Evolutionary conservation across 2,113 vertebrate genomes (phyloP).

Genomic region (Ageneiosus marmoratus): DNA sequence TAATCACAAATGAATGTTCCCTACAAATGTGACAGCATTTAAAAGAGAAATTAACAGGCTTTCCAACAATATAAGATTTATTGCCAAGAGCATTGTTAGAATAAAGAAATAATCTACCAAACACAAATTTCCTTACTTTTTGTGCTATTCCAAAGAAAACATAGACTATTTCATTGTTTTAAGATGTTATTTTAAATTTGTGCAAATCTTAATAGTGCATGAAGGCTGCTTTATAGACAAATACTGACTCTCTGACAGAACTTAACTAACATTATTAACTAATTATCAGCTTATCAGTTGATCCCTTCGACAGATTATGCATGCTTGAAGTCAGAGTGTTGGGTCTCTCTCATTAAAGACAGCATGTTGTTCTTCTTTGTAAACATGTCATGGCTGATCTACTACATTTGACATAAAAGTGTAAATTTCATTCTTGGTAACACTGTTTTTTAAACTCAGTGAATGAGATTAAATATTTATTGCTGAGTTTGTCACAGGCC

Average conservation of each 20-base stretch:
- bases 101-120: too few relatives aligned
- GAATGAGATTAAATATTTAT: background rate
- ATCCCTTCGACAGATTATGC: background rate
- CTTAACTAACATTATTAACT: background rate
- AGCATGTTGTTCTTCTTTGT: background rate
- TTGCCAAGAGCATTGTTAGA: too few relatives aligned
- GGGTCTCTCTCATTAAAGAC: background rate
- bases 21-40: too few relatives aligned
- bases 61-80: too few relatives aligned
- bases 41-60: too few relatives aligned
- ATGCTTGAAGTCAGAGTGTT: background rate
- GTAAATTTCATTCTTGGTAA: background rate
- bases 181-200: background rate
- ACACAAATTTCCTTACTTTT: too few relatives aligned
- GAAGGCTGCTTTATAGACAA: too few relatives aligned
- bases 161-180: background rate
- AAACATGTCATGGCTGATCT: background rate
- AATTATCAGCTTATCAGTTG: background rate
- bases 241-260: background rate
- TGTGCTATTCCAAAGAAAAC: background rate
- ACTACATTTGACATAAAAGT: background rate
- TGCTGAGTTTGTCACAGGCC: background rate
- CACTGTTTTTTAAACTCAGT: background rate
- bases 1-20: too few relatives aligned
- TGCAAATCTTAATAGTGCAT: background rate